Conservation (phyloP, 2,888 invertebrate species). For the Exocentrus adspersus region DNA sequence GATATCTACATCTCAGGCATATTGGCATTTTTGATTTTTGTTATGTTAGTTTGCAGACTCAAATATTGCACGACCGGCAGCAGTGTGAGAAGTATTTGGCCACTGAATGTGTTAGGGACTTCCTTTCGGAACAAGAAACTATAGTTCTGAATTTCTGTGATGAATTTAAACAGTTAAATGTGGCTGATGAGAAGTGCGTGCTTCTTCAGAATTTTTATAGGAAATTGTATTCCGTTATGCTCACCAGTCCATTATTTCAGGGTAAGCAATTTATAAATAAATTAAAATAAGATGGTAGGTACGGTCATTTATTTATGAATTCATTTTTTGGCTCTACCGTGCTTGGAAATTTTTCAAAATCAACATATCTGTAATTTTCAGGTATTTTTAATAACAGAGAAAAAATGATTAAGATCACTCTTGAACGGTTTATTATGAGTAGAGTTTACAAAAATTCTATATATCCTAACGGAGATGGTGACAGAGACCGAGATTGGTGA, state of each 20-base stretch:
- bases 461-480: constrained; percentile 97
- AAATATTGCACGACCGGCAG: constrained; percentile 75
- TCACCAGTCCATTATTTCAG: constrained; percentile 77
- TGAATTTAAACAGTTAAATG: constrained; percentile 81
- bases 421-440: constrained; percentile 92
- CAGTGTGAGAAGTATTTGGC: constrained; percentile 80
- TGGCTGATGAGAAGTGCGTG: constrained; percentile 93
- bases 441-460: constrained; percentile 91
- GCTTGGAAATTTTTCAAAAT: too few relatives aligned
- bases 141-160: constrained; percentile 79
- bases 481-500: constrained; percentile 89
- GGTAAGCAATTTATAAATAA: too few relatives aligned
- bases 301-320: not conserved
- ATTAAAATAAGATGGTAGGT: too few relatives aligned
- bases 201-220: constrained; percentile 85
- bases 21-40: too few relatives aligned
- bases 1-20: too few relatives aligned
- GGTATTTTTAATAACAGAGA: constrained; percentile 78
- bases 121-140: constrained; percentile 80
- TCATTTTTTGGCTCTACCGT: not conserved
- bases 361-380: too few relatives aligned
- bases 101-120: constrained; percentile 80
- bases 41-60: constrained; percentile 66
- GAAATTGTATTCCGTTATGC: constrained; percentile 75
- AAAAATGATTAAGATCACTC: constrained; percentile 80